Base-by-base conservation (phyloP, 2,113 vertebrate species). In the Pseudopipra pipra region DNA sequence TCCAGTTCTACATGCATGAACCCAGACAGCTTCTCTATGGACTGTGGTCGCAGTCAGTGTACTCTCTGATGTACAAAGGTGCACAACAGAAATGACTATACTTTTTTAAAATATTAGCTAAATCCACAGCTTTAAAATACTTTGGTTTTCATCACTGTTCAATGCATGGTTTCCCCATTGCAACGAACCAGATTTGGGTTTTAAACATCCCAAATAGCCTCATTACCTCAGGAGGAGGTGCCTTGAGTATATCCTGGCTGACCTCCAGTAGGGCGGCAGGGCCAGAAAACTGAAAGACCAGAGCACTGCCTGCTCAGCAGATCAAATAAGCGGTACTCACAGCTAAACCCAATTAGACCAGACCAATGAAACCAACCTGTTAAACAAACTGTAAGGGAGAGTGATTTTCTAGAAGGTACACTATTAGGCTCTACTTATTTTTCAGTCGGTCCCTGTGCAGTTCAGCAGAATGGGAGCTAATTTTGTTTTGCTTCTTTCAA, bases 1-100 rank as follows among this genome's bases (percentile, higher is more conserved):
- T 87, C 49, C 85, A 75, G 1, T 89, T 85, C 85, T 91, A 20
- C n/a, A 16, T 76, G 58, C 74, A 54, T 65, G 81, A 93, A 58
- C 70, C 80, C 63, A 76, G 72, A 47, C 47, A 87, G n/a, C 41
- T 91, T 56, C 78, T 85, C 66, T 49, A 59, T 16, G 74, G 74
- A 8, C 70, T 72, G n/a, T 54, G 28, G 54, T 61, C 8, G 0
- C 90, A 91, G 77, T 37, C 47, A 55, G 56, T 4, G 24, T 66
- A 27, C 25, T 72, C 44, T 56, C 39, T 63, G 70, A 70, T 28
- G 44, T 61, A 72, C 70, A 75, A 73, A 74, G 51, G 2, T 22
- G 9, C 62, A 49, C 46, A 66, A 41, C 41, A 83, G 68, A 67
- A 87, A 66, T 47, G 2, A 51, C 9, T 21, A 16, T 17, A 13